A percentile compares a stretch with the other conserved stretches of the same genome.
These are phyloP conservation scores for Muscicapa adusta DNA, from an alignment of 2,113 vertebrate genomes.

Conservation along the genomic window DNA sequence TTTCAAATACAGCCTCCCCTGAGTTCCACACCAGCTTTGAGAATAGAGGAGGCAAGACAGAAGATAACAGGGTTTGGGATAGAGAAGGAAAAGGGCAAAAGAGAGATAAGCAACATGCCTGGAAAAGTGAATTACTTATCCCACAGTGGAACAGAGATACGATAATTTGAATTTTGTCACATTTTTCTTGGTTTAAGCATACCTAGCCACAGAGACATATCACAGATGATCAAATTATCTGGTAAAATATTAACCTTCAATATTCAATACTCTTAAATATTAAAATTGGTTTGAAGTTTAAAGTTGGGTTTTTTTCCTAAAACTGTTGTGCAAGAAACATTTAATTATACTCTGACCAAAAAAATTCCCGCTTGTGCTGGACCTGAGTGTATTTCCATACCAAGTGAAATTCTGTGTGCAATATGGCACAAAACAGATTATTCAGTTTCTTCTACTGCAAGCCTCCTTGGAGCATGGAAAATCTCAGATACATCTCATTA, in stretches of 20 bases:
- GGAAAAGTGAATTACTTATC: neutral
- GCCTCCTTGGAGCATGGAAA: neutral
- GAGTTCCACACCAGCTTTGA: neutral
- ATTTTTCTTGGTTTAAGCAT: neutral
- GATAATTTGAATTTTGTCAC: neutral
- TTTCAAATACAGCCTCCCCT: neutral
- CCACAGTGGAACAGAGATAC: neutral
- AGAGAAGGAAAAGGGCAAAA: neutral
- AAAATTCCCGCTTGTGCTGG: neutral
- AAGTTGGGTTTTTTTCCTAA: neutral
- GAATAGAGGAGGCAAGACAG: neutral
- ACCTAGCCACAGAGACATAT: neutral
- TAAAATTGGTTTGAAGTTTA: neutral
- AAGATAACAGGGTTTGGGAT: neutral
- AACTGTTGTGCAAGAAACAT: neutral
- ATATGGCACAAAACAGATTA: neutral
- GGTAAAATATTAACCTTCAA: neutral
- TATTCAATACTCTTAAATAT: neutral
- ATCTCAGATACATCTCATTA: slow-evolving; percentile 7
- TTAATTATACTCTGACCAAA: neutral
- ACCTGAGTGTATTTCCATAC: neutral
- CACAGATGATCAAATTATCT: neutral
- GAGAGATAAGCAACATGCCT: neutral
- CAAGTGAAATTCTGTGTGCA: neutral
- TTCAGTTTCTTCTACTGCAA: neutral